Base-by-base conservation (phyloP, 2,888 invertebrate genomes). In the Apamea epomidion region DNA sequence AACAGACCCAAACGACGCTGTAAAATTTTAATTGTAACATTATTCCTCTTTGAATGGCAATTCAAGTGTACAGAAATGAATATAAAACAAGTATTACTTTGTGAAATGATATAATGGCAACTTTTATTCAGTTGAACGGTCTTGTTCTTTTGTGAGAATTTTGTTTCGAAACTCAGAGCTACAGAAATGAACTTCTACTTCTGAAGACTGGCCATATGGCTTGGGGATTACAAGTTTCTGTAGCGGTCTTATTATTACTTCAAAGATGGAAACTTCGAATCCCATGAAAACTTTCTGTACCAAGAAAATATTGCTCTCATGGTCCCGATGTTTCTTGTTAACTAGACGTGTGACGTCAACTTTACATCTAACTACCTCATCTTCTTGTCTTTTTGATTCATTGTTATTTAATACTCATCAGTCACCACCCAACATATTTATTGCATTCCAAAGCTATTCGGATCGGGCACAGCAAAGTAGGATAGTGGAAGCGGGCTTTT, bases 11-110 rank as follows among this genome's bases (percentile, higher is more conserved):
- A 85, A 73, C 51, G n/a, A 68, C 32, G 48, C 54, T 37, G 32
- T 74, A 42, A 68, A n/a, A 72, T 58, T 84, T 58, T 85, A 74
- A 83, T 69, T 75, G 51, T 37, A 29, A 72, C 65, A 74, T 48
- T 75, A 72, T 69, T 84, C 29, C 25, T 42, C 65, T 81, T 85
- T 62, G 54, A 62, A 73, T 21, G 62, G 10, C 65, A 32, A 70
- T 67, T 73, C 68, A 76, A 85, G 72, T 72, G 62, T 62, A 84
- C 58, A 70, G 29, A 64, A 85, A 76, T 73, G 60, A 65, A 70
- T 64, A 29, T 69, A 73, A 65, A 73, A 54, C 62, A 54, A 74
- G 29, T 62, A 51, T 69, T 48, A 29, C 29, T 81, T 60, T 37
- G 45, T 67, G 12, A 72, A 83, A n/a, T 62, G 62, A 82, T 62